A percentile compares a stretch with the other conserved stretches of the same genome.
Evolutionary conservation across 2,113 vertebrate species (phyloP).

Genomic region (Sebastes schlegelii): DNA sequence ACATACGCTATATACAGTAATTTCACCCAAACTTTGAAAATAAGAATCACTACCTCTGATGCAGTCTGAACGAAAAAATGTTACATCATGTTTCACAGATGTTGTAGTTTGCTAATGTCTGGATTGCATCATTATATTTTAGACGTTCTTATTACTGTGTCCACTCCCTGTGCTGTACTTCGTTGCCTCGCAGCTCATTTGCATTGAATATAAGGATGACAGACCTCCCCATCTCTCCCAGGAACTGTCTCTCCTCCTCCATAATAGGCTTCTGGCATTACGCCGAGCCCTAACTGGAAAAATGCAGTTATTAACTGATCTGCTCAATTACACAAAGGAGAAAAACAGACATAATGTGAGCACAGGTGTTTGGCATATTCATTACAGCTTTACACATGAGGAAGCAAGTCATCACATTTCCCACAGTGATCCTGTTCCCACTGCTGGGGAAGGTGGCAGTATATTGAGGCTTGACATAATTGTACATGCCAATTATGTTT

Average conservation of each 20-base stretch:
- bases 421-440: slow-evolving; percentile 38
- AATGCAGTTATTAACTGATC: slow-evolving; percentile 51
- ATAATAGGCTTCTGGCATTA: slow-evolving; percentile 14
- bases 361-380: slow-evolving; percentile 55
- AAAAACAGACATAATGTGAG: slow-evolving; percentile 48
- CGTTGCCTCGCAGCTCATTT: slow-evolving; percentile 12
- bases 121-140: slow-evolving; percentile 4
- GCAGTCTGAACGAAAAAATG: background rate
- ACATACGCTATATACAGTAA: background rate
- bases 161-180: background rate
- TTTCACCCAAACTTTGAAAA: background rate
- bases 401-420: slow-evolving; percentile 46
- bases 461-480: slow-evolving; percentile 46
- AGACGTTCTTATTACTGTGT: background rate
- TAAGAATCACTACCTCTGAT: background rate
- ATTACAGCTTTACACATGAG: slow-evolving; percentile 56
- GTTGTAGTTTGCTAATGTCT: background rate
- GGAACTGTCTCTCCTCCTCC: slow-evolving; percentile 6
- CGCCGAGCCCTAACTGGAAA: slow-evolving; percentile 19
- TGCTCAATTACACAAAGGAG: slow-evolving; percentile 61
- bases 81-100: background rate
- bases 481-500: slow-evolving; percentile 60
- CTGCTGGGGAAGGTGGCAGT: slow-evolving; percentile 29
- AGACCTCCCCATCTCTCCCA: background rate
- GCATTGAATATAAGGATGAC: slow-evolving; percentile 25